Conservation (phyloP, 2,113 vertebrate species). For the Sterna hirundo region DNA sequence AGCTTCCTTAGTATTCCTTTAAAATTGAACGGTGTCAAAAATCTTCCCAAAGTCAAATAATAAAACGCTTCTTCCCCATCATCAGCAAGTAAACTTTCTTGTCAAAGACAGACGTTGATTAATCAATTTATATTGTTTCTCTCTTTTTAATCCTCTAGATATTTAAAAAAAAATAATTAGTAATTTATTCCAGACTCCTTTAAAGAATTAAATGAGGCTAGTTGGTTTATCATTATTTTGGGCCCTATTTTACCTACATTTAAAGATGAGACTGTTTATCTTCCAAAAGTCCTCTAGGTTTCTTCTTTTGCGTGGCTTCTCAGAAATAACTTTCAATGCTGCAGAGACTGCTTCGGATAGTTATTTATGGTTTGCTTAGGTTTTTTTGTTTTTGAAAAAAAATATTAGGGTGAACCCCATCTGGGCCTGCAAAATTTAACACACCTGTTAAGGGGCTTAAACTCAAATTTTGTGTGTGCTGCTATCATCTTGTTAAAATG, state of each 20-base stretch:
- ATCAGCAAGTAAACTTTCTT: not conserved
- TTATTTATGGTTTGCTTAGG: not conserved
- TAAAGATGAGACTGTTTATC: not conserved
- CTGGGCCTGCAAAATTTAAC: not conserved
- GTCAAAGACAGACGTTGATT: not conserved
- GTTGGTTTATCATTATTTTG: not conserved
- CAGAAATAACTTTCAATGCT: not conserved
- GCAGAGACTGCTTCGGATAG: not conserved
- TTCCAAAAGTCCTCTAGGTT: not conserved
- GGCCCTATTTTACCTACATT: not conserved
- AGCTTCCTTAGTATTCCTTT: not conserved
- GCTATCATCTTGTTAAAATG: not conserved
- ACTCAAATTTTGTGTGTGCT: not conserved
- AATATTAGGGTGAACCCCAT: not conserved
- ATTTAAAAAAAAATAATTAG: too few species aligned
- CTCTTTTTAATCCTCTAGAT: not conserved
- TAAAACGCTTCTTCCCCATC: not conserved
- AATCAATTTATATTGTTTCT: not conserved
- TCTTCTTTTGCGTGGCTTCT: not conserved
- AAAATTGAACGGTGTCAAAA: not conserved
- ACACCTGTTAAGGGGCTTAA: not conserved
- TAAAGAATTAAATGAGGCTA: not conserved
- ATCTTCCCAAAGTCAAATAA: not conserved
- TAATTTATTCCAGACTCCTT: not conserved
- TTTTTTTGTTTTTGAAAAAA: not conserved